phyloP scores from a whole-genome alignment of 1,140 invertebrate species.

The Linepithema humile region DNA sequence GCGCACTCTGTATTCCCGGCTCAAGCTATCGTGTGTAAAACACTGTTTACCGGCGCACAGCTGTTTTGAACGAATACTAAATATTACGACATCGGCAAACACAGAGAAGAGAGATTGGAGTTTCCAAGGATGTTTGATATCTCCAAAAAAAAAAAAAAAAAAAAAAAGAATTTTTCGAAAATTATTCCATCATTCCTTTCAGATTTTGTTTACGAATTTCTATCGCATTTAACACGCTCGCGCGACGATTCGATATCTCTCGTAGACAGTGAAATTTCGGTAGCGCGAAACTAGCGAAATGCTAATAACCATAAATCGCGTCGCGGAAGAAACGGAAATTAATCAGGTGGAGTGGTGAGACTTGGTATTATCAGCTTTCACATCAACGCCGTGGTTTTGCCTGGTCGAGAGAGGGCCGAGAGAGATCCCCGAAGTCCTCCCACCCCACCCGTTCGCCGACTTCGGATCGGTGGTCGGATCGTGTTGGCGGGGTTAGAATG shows the following conservation, averaged over 20 bases:
- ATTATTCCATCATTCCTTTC: neutral
- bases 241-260: slow-evolving; percentile 18
- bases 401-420: slow-evolving; percentile 45
- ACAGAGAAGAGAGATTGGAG: neutral
- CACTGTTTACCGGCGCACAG: neutral
- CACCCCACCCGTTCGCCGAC: neutral
- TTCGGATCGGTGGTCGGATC: slow-evolving; percentile 62
- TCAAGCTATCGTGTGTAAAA: slow-evolving; percentile 2
- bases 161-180: neutral
- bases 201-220: slow-evolving; percentile 28
- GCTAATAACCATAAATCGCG: slow-evolving; percentile 59
- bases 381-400: slow-evolving; percentile 70
- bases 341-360: slow-evolving; percentile 70
- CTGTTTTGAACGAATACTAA: slow-evolving; percentile 10
- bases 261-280: neutral
- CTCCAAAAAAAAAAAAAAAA: too few relatives aligned
- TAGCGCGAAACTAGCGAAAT: slow-evolving; percentile 33
- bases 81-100: slow-evolving; percentile 15
- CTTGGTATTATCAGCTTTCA: slow-evolving; percentile 71
- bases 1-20: slow-evolving; percentile 3
- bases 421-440: slow-evolving; percentile 56
- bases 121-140: neutral
- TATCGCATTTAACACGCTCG: neutral
- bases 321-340: slow-evolving; percentile 66
- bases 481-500: slow-evolving; percentile 71